Evolutionary conservation across 2,797 vertebrate species (phyloP), one percentile per base, ranked within the genome.

Genomic region (Pseudopleuronectes americanus): DNA sequence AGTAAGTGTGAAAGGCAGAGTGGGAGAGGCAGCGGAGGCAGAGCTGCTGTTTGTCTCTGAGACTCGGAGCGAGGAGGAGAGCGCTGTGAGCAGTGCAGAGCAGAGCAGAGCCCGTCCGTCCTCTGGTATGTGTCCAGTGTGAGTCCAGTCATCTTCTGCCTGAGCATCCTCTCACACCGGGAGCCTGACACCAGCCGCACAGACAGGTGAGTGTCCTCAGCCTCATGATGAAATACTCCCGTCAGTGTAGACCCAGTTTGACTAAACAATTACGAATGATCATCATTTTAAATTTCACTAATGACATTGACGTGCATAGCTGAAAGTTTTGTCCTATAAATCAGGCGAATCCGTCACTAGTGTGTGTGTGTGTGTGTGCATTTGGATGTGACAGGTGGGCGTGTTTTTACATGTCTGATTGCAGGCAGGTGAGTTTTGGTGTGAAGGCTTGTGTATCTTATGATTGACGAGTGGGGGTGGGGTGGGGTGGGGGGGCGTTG

Each of bases 201-300:
- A 83, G 79, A 81, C 88, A 92, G 92, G 92, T 93, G 85, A 92
- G 92, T 87, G 45, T 58, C 85, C 49, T 58, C 51, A 65, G 61
- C 69, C 47, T 79, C 54, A 9, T 12, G 16, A 62, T 64, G 17
- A 79, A 54, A 38, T 24, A 33, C 47, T 53, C 41, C 56, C 31
- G 41, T 36, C 10, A 57, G 36, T 12, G 31, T 33, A 10, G 12
- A 0, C 24, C 31, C n/a, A 49, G 4, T 70, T 22, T 66, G 41
- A 68, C 19, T 31, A 45, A 23, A 68, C 19, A 38, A 26, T 48
- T 67, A 38, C 10, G 57, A 47, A 5, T 56, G 31, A 31, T 24
- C 19, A 5, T 57, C 41, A 41, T 68, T 57, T 55, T 21, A 8
- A 13, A 17, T 4, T 4, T 54, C 8, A 22, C 3, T 12, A 10